phyloP scores from a whole-genome alignment of 2,113 vertebrate species.

The Heterotilapia buettikoferi region DNA sequence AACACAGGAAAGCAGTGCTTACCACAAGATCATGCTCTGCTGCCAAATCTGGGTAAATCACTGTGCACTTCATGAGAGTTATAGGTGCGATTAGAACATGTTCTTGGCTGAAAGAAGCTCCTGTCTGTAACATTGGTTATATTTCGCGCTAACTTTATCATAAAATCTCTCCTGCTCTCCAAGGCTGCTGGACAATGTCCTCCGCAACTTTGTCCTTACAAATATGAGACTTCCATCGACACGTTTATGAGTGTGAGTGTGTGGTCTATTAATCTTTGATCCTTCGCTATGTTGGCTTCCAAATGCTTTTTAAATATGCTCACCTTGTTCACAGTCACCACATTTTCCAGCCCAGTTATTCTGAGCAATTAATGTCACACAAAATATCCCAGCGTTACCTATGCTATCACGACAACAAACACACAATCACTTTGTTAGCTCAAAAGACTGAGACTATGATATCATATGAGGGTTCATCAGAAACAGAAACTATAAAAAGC shows the following conservation, averaged over 20 bases:
- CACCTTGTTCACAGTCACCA: not conserved
- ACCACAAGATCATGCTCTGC: not conserved
- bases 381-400: not conserved
- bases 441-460: constrained; percentile 7
- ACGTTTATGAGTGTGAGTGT: not conserved
- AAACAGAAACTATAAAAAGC: constrained; percentile 10
- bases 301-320: not conserved
- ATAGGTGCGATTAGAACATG: not conserved
- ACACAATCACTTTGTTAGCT: not conserved
- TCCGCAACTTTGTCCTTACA: not conserved
- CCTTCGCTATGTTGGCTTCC: not conserved
- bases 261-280: constrained; percentile 20
- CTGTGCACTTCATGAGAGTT: not conserved
- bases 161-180: not conserved
- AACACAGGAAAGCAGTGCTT: not conserved
- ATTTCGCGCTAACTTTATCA: not conserved
- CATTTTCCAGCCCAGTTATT: not conserved
- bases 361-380: not conserved
- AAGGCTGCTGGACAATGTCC: not conserved
- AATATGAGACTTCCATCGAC: not conserved
- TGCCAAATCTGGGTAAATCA: not conserved
- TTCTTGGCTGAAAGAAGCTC: not conserved
- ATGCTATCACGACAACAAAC: not conserved
- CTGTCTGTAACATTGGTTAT: not conserved
- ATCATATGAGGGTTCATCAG: constrained; percentile 12